phyloP scores from a whole-genome alignment of 1,140 invertebrate species.

The Trachymyrmex septentrionalis region DNA sequence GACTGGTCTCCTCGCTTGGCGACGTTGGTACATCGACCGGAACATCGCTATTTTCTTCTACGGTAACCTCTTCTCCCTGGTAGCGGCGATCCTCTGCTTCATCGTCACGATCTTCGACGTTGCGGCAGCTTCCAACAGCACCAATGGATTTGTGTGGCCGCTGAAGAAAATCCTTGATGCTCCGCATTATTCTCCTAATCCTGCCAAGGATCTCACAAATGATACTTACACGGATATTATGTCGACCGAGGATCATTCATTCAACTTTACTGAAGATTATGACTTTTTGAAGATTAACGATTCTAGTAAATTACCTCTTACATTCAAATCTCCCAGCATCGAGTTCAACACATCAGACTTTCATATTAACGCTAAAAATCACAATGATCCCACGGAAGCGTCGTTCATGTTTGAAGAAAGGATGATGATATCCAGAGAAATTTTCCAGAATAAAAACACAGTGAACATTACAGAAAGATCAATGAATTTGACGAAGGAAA shows the following conservation, averaged over 20 bases:
- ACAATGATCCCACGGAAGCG: slow-evolving; percentile 17
- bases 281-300: background rate
- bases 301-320: background rate
- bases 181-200: background rate
- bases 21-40: slow-evolving; percentile 89
- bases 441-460: background rate
- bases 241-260: background rate
- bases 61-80: slow-evolving; percentile 75
- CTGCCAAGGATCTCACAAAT: background rate
- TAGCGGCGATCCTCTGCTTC: slow-evolving; percentile 73
- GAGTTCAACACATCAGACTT: background rate
- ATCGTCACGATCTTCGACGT: slow-evolving; percentile 75
- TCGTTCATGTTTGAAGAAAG: slow-evolving; percentile 20
- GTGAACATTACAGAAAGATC: slow-evolving; percentile 43
- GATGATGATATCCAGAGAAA: background rate
- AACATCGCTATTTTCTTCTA: slow-evolving; percentile 89
- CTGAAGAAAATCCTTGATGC: slow-evolving; percentile 55
- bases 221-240: background rate
- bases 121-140: slow-evolving; percentile 53
- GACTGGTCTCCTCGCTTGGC: slow-evolving; percentile 88
- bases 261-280: slow-evolving; percentile 13
- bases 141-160: slow-evolving; percentile 49
- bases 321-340: background rate
- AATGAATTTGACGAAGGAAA: slow-evolving; percentile 9
- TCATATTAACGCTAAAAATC: background rate